These are phyloP conservation scores for Marisa cornuarietis DNA, from an alignment of 1,140 invertebrate genomes.

Conservation along the genomic window DNA sequence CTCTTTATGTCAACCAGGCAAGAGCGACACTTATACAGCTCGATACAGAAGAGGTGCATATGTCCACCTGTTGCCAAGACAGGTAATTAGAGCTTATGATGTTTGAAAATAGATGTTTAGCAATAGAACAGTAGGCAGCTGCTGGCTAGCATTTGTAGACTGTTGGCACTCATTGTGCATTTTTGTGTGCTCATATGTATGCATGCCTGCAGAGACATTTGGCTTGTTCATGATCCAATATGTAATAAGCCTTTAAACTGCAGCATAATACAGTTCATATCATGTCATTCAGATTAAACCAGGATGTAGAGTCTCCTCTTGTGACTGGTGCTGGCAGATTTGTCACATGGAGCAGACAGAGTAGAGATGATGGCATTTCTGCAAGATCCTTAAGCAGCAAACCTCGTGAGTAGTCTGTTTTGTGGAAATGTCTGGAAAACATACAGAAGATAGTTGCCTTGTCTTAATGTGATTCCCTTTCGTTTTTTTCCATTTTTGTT, in stretches of 20 bases:
- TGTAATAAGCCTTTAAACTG: no score
- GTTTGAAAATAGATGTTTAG: no score
- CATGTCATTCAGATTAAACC: conserved; percentile 19
- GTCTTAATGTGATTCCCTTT: no score
- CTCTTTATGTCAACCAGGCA: conserved; percentile 65
- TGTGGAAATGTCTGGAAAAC: neutral
- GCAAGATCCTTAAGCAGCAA: conserved; percentile 4
- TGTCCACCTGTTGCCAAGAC: conserved; percentile 57
- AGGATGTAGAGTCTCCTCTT: conserved; percentile 25
- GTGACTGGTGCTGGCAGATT: conserved; percentile 16
- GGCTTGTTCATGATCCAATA: no score
- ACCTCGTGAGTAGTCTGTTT: conserved; percentile 10
- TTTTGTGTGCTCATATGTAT: no score
- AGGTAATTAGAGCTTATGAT: conserved; percentile 36
- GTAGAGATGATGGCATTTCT: neutral
- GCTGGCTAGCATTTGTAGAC: no score
- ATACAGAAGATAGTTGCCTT: no score
- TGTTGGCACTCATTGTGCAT: no score
- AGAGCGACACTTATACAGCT: conserved; percentile 64
- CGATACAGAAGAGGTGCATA: conserved; percentile 59
- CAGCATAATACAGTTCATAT: no score
- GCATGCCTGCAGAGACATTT: no score
- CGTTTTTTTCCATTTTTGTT: no score
- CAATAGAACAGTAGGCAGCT: no score
- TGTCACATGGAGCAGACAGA: conserved; percentile 17